Evolutionary conservation across 2,888 invertebrate genomes (phyloP).

Genomic region (Metacarcinus magister): DNA sequence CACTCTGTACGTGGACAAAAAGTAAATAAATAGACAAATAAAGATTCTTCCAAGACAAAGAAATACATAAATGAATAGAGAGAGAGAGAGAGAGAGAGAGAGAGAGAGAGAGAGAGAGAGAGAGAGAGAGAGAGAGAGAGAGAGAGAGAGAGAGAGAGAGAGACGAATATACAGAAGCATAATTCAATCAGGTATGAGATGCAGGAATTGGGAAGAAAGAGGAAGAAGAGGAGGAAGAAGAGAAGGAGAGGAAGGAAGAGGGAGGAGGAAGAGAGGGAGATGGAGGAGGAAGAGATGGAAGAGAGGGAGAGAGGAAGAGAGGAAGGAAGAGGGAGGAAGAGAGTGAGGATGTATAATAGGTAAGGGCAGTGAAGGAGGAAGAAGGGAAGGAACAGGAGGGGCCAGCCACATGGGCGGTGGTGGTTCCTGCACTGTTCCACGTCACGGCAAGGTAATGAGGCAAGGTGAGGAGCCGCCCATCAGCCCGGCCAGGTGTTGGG

Average conservation of each 20-base stretch:
- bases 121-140: not conserved
- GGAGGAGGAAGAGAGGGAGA: not conserved
- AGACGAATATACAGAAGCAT: not conserved
- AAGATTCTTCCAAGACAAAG: no score
- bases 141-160: not conserved
- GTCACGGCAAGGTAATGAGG: slow-evolving; percentile 23
- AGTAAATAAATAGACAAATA: not conserved
- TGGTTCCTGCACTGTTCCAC: not conserved
- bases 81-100: slow-evolving; percentile 62
- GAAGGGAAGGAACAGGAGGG: not conserved
- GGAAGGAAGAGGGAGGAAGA: not conserved
- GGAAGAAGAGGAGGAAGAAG: not conserved
- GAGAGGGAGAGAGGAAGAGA: not conserved
- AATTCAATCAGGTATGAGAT: not conserved
- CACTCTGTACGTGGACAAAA: not conserved
- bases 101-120: slow-evolving; percentile 26
- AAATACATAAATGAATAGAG: no score
- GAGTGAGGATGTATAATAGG: not conserved
- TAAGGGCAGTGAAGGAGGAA: not conserved
- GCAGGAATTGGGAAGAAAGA: not conserved
- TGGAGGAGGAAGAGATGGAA: not conserved
- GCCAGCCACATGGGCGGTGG: not conserved
- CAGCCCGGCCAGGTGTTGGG: not conserved
- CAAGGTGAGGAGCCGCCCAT: not conserved
- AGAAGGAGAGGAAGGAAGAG: not conserved